Conservation (phyloP, 2,797 vertebrate genomes). For the Gastrophryne carolinensis region DNA sequence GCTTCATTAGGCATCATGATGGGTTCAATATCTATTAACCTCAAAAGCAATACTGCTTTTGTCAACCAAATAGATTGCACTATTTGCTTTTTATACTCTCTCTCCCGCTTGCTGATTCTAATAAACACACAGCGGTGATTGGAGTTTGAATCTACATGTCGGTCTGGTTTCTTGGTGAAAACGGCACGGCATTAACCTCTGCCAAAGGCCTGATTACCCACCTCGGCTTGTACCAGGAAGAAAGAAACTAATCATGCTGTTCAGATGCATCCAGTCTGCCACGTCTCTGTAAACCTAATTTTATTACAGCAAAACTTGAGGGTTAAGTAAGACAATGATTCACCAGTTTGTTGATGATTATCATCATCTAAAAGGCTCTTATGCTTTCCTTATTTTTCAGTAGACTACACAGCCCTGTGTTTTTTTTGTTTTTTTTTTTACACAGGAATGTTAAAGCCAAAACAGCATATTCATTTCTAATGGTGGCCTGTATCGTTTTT, state of each 20-base stretch:
- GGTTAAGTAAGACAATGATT: slow-evolving; percentile 34
- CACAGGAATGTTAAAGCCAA: neutral
- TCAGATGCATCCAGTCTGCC: slow-evolving; percentile 8
- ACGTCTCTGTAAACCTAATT: slow-evolving; percentile 17
- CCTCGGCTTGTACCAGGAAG: neutral
- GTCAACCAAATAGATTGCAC: slow-evolving; percentile 18
- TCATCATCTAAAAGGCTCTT: neutral
- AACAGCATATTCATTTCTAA: too few relatives aligned
- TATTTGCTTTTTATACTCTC: neutral
- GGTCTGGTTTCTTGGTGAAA: neutral
- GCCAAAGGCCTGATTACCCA: slow-evolving; percentile 28
- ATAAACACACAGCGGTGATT: slow-evolving; percentile 6
- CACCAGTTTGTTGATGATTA: slow-evolving; percentile 28
- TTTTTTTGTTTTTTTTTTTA: neutral
- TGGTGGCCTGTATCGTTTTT: too few relatives aligned
- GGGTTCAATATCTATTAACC: slow-evolving; percentile 44
- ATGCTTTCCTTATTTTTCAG: neutral
- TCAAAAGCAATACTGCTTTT: slow-evolving; percentile 16
- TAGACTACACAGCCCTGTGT: neutral
- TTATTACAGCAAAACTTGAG: slow-evolving; percentile 21
- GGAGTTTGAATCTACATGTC: neutral
- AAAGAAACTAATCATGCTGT: slow-evolving; percentile 16
- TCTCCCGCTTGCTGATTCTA: neutral
- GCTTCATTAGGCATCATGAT: slow-evolving; percentile 39
- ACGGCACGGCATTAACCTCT: slow-evolving; percentile 34